Percentiles rank a stretch among this genome's conserved stretches.
These are phyloP conservation scores for Harpegnathos saltator DNA, from an alignment of 1,140 invertebrate species.

Conservation along the genomic window DNA sequence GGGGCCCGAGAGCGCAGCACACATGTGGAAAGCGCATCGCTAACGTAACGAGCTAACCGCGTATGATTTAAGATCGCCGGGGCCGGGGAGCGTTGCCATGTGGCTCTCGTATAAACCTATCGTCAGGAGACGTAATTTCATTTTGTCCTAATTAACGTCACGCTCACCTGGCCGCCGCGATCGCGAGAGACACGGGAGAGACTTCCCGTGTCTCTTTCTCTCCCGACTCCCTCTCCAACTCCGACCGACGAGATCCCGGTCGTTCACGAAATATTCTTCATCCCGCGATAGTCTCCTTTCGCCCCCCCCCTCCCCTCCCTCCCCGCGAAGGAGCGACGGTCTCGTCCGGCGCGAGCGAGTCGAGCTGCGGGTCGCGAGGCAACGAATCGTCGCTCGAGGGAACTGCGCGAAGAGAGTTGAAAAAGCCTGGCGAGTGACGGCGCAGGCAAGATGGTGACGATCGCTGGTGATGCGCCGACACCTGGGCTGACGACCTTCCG, in stretches of 20 bases:
- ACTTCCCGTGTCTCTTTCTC: too few relatives aligned
- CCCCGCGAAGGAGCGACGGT: too few relatives aligned
- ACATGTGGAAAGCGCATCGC: slow-evolving; percentile 40
- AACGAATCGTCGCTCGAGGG: too few relatives aligned
- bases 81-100: slow-evolving; percentile 13
- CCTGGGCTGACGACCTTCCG: slow-evolving; percentile 25
- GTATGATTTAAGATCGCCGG: slow-evolving; percentile 46
- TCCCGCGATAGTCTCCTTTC: background rate
- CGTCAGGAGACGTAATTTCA: slow-evolving; percentile 48
- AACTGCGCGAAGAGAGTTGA: too few relatives aligned
- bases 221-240: slow-evolving; percentile 2
- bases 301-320: background rate
- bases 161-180: slow-evolving; percentile 37
- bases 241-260: background rate
- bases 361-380: background rate
- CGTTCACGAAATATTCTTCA: slow-evolving; percentile 6
- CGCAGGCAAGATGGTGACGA: too few relatives aligned
- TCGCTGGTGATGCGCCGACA: background rate
- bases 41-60: slow-evolving; percentile 50
- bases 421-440: too few relatives aligned
- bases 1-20: too few relatives aligned
- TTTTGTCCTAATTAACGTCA: slow-evolving; percentile 51
- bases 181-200: slow-evolving; percentile 5
- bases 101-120: slow-evolving; percentile 41
- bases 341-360: background rate